Percentiles rank a stretch among this genome's conserved stretches.
Conservation (phyloP, 2,888 invertebrate genomes). For the Pammene fasciana region DNA sequence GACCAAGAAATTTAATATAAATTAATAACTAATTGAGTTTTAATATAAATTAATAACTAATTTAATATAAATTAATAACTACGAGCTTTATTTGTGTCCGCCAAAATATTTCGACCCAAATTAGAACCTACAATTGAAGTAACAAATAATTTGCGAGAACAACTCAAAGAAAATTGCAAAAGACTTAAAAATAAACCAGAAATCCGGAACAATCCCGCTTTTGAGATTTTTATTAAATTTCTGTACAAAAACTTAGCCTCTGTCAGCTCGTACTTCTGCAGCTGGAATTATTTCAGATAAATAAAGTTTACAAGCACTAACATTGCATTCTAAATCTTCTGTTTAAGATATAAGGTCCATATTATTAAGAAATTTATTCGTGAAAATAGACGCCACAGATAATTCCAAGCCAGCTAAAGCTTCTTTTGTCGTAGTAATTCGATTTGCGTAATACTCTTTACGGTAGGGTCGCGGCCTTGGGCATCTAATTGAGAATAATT, state of each 20-base stretch:
- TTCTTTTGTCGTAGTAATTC: constrained; percentile 53
- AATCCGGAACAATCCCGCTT: constrained; percentile 18
- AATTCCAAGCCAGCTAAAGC: not conserved
- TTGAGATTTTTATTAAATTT: constrained; percentile 35
- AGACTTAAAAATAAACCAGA: constrained; percentile 18
- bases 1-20: too few relatives aligned
- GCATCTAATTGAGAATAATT: constrained; percentile 44
- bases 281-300: too few relatives aligned
- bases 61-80: too few relatives aligned
- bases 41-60: too few relatives aligned
- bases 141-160: not conserved
- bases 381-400: not conserved
- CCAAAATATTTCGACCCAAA: not conserved
- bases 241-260: constrained; percentile 17
- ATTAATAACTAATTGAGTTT: too few relatives aligned
- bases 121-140: not conserved
- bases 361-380: not conserved
- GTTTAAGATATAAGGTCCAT: not conserved
- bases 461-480: constrained; percentile 42
- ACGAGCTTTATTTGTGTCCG: too few relatives aligned
- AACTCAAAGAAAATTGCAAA: constrained; percentile 2
- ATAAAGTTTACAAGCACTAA: not conserved
- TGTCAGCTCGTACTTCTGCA: constrained; percentile 2
- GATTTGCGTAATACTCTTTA: constrained; percentile 58
- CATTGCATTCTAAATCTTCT: not conserved